Conservation (phyloP, 2,797 vertebrate species). For the Vireo griseus region DNA sequence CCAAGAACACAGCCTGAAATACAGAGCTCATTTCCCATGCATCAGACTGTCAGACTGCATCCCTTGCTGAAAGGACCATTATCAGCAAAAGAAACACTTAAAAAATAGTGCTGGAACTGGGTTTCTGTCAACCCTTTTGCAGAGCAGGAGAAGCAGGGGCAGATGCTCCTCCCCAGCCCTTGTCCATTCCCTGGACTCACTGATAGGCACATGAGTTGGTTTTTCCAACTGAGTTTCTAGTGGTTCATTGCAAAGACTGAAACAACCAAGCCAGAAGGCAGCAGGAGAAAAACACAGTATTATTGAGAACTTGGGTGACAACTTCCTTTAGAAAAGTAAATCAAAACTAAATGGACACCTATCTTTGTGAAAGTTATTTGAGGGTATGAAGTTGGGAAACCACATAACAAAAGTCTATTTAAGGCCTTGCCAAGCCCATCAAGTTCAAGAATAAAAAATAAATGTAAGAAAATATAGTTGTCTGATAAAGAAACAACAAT, state of each 20-base stretch:
- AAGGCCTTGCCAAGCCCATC: background rate
- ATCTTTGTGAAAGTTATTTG: background rate
- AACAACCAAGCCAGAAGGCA: background rate
- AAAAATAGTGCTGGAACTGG: background rate
- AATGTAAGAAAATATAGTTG: background rate
- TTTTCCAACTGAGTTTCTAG: rapidly evolving
- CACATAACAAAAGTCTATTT: background rate
- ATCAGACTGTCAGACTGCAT: background rate
- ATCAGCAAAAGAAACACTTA: background rate
- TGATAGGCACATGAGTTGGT: background rate
- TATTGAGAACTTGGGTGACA: background rate
- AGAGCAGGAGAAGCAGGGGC: background rate
- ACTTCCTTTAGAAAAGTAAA: background rate
- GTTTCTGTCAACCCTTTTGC: background rate
- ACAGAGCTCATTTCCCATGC: background rate
- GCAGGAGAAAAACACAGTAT: background rate
- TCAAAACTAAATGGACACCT: background rate
- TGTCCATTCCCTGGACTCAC: rapidly evolving
- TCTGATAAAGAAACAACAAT: background rate
- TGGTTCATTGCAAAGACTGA: background rate
- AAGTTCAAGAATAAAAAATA: background rate
- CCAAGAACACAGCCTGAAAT: conserved; percentile 1
- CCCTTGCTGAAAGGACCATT: background rate
- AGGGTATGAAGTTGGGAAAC: background rate
- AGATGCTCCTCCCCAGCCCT: background rate